Evolutionary conservation across 2,888 invertebrate species (phyloP).

Genomic region (Margaritifera margaritifera): DNA sequence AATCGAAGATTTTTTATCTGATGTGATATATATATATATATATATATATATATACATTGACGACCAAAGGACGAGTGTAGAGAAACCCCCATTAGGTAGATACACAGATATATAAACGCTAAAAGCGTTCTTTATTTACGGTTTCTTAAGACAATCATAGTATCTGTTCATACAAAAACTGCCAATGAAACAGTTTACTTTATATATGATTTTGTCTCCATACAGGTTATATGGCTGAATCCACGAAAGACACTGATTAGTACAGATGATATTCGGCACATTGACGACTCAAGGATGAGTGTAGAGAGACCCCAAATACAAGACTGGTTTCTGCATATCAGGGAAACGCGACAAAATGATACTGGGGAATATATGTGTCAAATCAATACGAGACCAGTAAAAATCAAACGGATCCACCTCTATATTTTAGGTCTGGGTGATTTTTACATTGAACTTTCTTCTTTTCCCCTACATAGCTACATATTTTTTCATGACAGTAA

Average conservation of each 20-base stretch:
- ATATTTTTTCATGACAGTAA: too few species aligned
- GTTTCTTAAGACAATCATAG: not conserved
- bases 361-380: constrained; percentile 67
- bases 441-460: too few species aligned
- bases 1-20: too few species aligned
- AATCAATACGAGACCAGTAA: constrained; percentile 64
- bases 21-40: too few species aligned
- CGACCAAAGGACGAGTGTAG: too few species aligned
- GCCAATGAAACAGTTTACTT: not conserved
- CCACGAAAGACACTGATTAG: constrained; percentile 59
- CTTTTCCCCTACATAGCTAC: too few species aligned
- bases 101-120: too few species aligned
- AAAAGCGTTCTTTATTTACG: too few species aligned
- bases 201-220: constrained; percentile 14
- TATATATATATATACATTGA: too few species aligned
- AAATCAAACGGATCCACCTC: constrained; percentile 58
- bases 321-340: constrained; percentile 68
- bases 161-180: not conserved
- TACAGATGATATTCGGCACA: constrained; percentile 58
- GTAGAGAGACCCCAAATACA: constrained; percentile 59
- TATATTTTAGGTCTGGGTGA: constrained; percentile 58
- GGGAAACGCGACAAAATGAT: constrained; percentile 61
- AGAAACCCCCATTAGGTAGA: too few species aligned
- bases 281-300: constrained; percentile 67
- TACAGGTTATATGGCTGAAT: constrained; percentile 68